Percentiles rank a stretch among this genome's conserved stretches.
phyloP scores from a whole-genome alignment of 2,797 vertebrate genomes.

The Melanotaenia boesemani region DNA sequence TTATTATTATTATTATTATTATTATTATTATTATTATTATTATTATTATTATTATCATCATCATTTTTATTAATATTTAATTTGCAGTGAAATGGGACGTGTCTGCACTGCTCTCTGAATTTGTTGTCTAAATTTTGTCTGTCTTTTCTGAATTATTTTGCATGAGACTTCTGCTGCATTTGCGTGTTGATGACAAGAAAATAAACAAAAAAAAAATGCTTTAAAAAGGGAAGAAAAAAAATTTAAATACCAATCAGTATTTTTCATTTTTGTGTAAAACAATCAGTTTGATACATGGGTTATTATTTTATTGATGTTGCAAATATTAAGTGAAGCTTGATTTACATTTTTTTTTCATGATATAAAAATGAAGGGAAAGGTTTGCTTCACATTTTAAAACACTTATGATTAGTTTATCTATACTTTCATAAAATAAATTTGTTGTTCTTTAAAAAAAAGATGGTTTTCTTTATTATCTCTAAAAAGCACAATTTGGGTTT shows the following conservation, averaged over 20 bases:
- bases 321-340: conserved; percentile 2
- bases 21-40: conserved; percentile 17
- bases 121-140: neutral
- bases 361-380: neutral
- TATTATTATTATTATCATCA: conserved; percentile 11
- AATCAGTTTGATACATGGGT: conserved; percentile 2
- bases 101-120: conserved; percentile 41
- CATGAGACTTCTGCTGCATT: conserved; percentile 2
- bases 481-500: neutral
- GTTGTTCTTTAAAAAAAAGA: neutral
- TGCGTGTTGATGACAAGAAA: conserved; percentile 4
- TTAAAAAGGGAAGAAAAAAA: neutral
- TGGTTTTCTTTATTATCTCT: neutral
- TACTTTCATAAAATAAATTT: conserved; percentile 40
- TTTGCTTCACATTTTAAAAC: neutral
- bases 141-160: neutral
- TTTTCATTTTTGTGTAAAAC: neutral
- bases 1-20: neutral
- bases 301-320: neutral
- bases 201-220: conserved; percentile 4
- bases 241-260: neutral
- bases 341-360: neutral
- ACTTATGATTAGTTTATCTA: neutral
- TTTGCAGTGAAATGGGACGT: conserved; percentile 24
- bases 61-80: no score